Base-by-base conservation (phyloP, 2,797 vertebrate genomes). In the Lagodon rhomboides region DNA sequence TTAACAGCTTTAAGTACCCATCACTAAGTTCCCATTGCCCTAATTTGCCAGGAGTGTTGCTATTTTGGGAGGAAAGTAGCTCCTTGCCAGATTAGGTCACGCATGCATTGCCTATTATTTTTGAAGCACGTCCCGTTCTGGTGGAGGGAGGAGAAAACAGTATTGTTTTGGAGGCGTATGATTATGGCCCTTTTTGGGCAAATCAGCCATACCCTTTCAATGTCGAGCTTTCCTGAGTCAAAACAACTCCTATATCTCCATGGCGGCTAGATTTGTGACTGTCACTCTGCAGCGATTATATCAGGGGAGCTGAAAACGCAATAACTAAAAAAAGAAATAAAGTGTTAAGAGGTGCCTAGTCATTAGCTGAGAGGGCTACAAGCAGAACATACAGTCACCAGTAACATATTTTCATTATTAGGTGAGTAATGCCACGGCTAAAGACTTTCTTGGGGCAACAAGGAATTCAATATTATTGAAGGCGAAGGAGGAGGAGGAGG, bases 21-120 rank as follows among this genome's bases (percentile, higher is more conserved):
- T 25, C 20, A 22, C 17, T 20, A 62, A 23, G 2, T 27, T 61
- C 55, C 61, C 41, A 23, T 10, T 54, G 46, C 20, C 59, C 66
- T 68, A 15, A 59, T 50, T 70, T 71, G 50, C 60, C 23, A 44
- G 62, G 3, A 34, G 23, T 51, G 62, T 41, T 51, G 34, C 47
- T 80, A 63, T 77, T 60, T 65, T 74, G 16, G 49, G 53, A 56
- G 11, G 22, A 77, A 63, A 79, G 65, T 18, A 71, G 49, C 59
- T 50, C 47, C 62, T 41, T 54, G 43, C 15, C 66, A 46, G 22
- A 79, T 82, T 44, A 68, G 50, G 60, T 81, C 22, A 53, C 27
- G 43, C 27, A 41, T 60, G 3, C 43, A 80, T 80, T 73, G 47
- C 59, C 53, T 58, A 44, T 68, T 60, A 25, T 59, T 78, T 85